These are phyloP conservation scores for Scopus umbretta DNA, from an alignment of 2,113 vertebrate species.

Conservation along the genomic window DNA sequence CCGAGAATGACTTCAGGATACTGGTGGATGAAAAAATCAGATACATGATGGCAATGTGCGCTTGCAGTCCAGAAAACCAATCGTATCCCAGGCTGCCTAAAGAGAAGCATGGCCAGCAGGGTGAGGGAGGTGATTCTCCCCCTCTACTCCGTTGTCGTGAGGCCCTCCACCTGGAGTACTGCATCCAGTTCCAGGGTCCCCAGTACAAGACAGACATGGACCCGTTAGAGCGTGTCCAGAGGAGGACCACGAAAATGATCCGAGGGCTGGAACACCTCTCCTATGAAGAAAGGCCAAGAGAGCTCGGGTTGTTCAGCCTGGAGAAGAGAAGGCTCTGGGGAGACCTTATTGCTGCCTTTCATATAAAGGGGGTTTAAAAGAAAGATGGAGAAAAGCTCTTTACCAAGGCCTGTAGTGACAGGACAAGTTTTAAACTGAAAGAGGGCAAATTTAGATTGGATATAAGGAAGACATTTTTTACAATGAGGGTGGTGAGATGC, in stretches of 20 bases:
- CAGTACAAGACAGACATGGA: neutral
- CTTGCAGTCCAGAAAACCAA: neutral
- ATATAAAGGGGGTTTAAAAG: neutral
- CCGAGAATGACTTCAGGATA: neutral
- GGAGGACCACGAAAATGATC: neutral
- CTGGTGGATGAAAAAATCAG: neutral
- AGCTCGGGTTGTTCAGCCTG: neutral
- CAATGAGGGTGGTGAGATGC: neutral
- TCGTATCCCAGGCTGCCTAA: neutral
- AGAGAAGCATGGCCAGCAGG: neutral
- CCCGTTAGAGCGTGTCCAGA: neutral
- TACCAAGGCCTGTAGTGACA: neutral
- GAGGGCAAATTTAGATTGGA: neutral
- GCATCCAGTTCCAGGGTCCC: neutral
- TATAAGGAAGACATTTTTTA: neutral
- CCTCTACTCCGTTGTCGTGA: neutral
- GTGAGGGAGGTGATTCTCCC: neutral
- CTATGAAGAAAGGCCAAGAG: too few relatives aligned
- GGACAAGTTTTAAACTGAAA: neutral
- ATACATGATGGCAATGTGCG: accelerated
- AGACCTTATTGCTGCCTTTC: neutral
- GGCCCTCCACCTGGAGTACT: neutral
- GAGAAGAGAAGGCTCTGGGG: neutral
- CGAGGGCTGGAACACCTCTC: neutral
- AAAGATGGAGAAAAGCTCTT: neutral